These are phyloP conservation scores for Apotomis betuletana DNA, from an alignment of 2,888 invertebrate genomes.

Conservation along the genomic window DNA sequence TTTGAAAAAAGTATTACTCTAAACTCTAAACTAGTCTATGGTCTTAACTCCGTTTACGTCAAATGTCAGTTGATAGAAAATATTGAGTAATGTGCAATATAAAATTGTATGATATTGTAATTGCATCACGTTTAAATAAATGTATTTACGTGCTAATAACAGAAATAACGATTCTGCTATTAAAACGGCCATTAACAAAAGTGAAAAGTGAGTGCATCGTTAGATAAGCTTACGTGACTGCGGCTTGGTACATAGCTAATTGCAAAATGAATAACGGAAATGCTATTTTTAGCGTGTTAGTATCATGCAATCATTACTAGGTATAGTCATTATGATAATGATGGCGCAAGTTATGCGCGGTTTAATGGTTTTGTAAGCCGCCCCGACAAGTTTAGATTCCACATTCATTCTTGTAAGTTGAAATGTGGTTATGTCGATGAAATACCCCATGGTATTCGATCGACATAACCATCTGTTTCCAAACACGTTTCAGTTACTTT, in stretches of 20 bases:
- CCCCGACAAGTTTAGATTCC: background rate
- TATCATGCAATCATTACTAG: conserved; percentile 25
- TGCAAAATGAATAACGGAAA: conserved; percentile 34
- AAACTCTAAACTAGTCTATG: conserved; percentile 14
- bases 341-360: conserved; percentile 6
- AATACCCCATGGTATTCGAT: too few relatives aligned
- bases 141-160: conserved; percentile 18
- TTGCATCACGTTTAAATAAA: conserved; percentile 4
- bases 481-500: too few relatives aligned
- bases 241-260: conserved; percentile 11
- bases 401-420: too few relatives aligned
- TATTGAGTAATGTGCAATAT: too few relatives aligned
- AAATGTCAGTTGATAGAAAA: conserved; percentile 15
- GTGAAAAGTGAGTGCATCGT: conserved; percentile 29
- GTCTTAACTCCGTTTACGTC: conserved; percentile 8
- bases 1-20: conserved; percentile 13
- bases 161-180: conserved; percentile 5
- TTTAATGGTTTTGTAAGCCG: conserved; percentile 2
- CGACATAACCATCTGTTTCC: too few relatives aligned
- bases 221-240: conserved; percentile 26
- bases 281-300: conserved; percentile 26
- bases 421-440: too few relatives aligned
- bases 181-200: conserved; percentile 26
- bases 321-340: conserved; percentile 23
- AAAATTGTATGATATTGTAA: background rate